Evolutionary conservation across 1,140 invertebrate species (phyloP).

Genomic region (Acromyrmex heyeri): DNA sequence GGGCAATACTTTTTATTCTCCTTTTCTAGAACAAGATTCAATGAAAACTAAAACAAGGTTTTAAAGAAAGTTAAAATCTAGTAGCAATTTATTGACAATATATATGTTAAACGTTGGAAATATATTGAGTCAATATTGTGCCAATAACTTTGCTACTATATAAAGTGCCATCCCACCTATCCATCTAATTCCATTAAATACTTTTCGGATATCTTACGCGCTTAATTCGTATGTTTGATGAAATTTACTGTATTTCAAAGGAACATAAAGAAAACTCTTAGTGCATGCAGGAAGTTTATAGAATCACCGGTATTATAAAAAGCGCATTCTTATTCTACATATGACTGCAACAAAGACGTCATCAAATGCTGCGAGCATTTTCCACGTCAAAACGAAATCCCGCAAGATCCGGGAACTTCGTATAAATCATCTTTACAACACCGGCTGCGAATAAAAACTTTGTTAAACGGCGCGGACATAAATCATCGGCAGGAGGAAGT

Average conservation of each 20-base stretch:
- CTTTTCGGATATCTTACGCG: not conserved
- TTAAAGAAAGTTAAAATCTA: no score
- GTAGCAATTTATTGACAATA: no score
- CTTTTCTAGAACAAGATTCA: no score
- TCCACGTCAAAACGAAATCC: constrained; percentile 21
- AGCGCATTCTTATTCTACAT: constrained; percentile 13
- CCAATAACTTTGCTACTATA: no score
- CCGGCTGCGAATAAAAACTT: constrained; percentile 54
- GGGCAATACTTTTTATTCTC: no score
- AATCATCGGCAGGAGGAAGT: constrained; percentile 44
- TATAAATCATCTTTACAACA: constrained; percentile 59
- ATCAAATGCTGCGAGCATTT: constrained; percentile 2
- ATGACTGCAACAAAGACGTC: not conserved
- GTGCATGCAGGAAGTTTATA: not conserved
- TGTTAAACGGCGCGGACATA: constrained; percentile 54
- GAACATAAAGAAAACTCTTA: not conserved
- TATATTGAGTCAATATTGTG: no score
- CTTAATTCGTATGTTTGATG: not conserved
- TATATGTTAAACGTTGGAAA: no score
- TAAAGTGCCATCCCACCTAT: no score
- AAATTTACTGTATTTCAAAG: not conserved
- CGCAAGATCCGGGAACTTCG: constrained; percentile 8
- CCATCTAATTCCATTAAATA: not conserved
- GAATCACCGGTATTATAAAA: not conserved
- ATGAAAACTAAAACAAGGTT: no score